Evolutionary conservation across 2,797 vertebrate species (phyloP), one percentile per base, ranked within the genome.

Genomic region (Sebastes trivittatus): DNA sequence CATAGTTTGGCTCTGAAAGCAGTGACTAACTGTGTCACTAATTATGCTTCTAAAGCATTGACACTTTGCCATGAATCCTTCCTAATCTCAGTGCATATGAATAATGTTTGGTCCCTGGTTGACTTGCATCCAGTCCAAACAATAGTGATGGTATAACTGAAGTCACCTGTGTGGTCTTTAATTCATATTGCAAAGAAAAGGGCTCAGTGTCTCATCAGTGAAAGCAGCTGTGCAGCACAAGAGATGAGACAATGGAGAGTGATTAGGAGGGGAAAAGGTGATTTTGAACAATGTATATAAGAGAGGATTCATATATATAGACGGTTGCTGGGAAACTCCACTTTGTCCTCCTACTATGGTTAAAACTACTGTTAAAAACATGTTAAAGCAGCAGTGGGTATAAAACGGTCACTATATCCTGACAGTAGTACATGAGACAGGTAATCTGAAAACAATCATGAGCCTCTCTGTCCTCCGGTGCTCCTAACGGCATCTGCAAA

Each of bases 101-200:
- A 72, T 52, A 20, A 68, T 27, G 4, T 29, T 66, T 70, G 61
- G 34, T 77, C 30, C 30, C n/a, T 32, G 18, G 22, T 54, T 64
- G 60, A 78, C 16, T 79, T 62, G 23, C 49, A 74, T 72, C 10
- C 22, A 55, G 32, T 71, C 75, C 59, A 84, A 88, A 85, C 74
- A 80, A 78, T 6, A 56, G 9, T 30, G 36, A 71, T 2, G 10
- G 25, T 23, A 59, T 75, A 81, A 69, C 5, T 65, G 20, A 80
- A 75, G 55, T 74, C 77, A 75, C 34, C 29, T 63, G 42, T 78
- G 67, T 58, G 63, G 54, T 79, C 55, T 72, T 52, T 49, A 20
- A 66, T 66, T 76, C 9, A 63, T 25, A 3, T 34, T 64, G 34
- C 5, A 72, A 27, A 69, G n/a, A 56, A 25, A 29, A 10, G 36